Percentiles rank a stretch among this genome's conserved stretches.
These are phyloP conservation scores for Brenthis ino DNA, from an alignment of 2,888 invertebrate species.

Conservation along the genomic window DNA sequence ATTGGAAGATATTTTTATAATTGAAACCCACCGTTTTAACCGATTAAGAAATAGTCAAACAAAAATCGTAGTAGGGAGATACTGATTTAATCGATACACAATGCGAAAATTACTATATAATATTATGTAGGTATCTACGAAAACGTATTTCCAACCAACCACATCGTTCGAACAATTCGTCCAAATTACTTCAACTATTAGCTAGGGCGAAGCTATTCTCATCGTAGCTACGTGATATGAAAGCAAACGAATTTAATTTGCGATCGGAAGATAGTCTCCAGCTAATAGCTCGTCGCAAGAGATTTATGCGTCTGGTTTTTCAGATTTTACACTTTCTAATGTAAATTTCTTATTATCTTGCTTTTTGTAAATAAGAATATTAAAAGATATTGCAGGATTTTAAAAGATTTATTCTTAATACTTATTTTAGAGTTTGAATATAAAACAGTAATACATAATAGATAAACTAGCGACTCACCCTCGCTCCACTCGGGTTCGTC, in stretches of 20 bases:
- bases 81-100: too few species aligned
- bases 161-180: constrained; percentile 10
- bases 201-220: constrained; percentile 13
- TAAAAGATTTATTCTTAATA: too few species aligned
- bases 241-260: constrained; percentile 27
- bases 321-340: background rate
- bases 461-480: too few species aligned
- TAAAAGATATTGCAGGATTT: too few species aligned
- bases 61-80: too few species aligned
- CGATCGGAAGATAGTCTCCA: constrained; percentile 21
- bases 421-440: too few species aligned
- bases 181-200: constrained; percentile 16
- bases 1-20: too few species aligned
- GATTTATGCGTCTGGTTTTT: constrained; percentile 27
- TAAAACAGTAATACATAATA: too few species aligned
- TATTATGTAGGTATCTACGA: background rate
- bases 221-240: constrained; percentile 25
- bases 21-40: too few species aligned
- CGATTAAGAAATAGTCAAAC: too few species aligned
- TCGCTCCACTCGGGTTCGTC: too few species aligned
- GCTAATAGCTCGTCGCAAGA: constrained; percentile 15
- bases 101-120: too few species aligned
- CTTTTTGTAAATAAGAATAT: background rate
- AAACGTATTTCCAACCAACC: background rate
- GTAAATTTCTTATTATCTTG: background rate